Conservation (phyloP, 1,140 invertebrate species). For the Cydia splendana region DNA sequence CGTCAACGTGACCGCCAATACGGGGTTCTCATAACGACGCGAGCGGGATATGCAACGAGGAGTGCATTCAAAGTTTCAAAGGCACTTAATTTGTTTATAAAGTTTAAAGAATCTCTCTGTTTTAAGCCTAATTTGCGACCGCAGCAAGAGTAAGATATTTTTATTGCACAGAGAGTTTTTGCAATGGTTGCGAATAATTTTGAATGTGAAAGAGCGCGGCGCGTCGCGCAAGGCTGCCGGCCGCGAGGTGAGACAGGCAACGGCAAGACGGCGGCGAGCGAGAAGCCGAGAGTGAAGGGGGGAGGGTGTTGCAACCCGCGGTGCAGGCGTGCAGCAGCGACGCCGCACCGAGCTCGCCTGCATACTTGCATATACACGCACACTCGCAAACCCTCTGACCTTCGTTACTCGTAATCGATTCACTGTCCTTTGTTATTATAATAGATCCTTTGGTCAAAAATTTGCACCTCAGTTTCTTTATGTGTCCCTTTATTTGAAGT, state of each 20-base stretch:
- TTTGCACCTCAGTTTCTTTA: slow-evolving; percentile 22
- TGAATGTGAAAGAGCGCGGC: slow-evolving; percentile 79
- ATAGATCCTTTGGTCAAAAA: slow-evolving; percentile 36
- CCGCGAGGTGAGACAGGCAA: slow-evolving; percentile 78
- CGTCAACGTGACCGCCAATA: slow-evolving; percentile 88
- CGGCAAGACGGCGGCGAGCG: slow-evolving; percentile 77
- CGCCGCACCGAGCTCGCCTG: slow-evolving; percentile 78
- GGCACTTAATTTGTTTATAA: slow-evolving; percentile 68
- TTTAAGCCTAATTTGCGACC: slow-evolving; percentile 65
- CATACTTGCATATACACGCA: slow-evolving; percentile 77
- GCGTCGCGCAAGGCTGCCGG: slow-evolving; percentile 79
- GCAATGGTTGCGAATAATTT: slow-evolving; percentile 79
- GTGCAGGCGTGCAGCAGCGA: slow-evolving; percentile 78
- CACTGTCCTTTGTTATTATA: slow-evolving; percentile 67
- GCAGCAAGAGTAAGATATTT: slow-evolving; percentile 66
- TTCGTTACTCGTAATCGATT: slow-evolving; percentile 78
- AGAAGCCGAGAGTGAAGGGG: slow-evolving; percentile 76
- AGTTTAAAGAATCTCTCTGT: slow-evolving; percentile 69
- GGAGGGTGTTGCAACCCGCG: slow-evolving; percentile 77
- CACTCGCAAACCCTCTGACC: slow-evolving; percentile 74
- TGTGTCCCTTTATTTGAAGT: neutral
- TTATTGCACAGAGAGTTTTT: slow-evolving; percentile 79
- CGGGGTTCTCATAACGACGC: slow-evolving; percentile 88
- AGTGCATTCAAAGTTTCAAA: slow-evolving; percentile 80
- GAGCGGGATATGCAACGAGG: slow-evolving; percentile 84